Evolutionary conservation across 2,113 vertebrate genomes (phyloP).

Genomic region (Aegotheles bennettii): DNA sequence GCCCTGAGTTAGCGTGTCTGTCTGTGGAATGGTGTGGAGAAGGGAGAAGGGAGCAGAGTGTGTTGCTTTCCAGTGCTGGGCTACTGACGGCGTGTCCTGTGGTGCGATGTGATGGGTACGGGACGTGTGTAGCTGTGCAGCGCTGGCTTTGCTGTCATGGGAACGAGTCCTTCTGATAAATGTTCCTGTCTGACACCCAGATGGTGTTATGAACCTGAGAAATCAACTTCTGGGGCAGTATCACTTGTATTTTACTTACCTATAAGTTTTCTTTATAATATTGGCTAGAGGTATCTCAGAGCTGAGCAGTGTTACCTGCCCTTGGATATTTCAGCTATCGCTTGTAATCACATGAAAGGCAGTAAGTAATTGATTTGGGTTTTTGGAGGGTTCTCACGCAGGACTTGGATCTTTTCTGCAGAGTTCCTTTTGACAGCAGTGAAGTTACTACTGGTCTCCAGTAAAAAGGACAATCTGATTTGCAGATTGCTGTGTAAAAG

Average conservation of each 20-base stretch:
- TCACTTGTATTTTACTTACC: neutral
- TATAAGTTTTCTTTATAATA: neutral
- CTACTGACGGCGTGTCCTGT: fast-evolving
- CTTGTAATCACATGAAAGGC: neutral
- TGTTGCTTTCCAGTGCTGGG: neutral
- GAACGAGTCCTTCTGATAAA: neutral
- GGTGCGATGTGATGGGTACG: fast-evolving
- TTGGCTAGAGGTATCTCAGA: neutral
- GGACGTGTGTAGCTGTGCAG: fast-evolving
- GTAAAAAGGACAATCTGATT: neutral
- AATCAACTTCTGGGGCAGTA: neutral
- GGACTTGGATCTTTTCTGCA: neutral
- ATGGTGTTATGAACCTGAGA: neutral
- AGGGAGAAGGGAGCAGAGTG: neutral
- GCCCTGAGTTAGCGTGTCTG: neutral
- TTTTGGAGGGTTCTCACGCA: neutral
- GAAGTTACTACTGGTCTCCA: neutral
- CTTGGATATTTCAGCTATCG: neutral
- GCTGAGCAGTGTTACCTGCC: neutral
- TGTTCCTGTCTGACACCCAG: neutral
- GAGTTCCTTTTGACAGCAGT: neutral
- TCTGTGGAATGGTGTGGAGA: neutral
- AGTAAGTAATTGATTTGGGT: neutral
- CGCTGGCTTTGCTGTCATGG: neutral
- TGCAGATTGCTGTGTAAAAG: neutral